Evolutionary conservation across 1,140 invertebrate genomes (phyloP).

Genomic region (Drosophila dunni): DNA sequence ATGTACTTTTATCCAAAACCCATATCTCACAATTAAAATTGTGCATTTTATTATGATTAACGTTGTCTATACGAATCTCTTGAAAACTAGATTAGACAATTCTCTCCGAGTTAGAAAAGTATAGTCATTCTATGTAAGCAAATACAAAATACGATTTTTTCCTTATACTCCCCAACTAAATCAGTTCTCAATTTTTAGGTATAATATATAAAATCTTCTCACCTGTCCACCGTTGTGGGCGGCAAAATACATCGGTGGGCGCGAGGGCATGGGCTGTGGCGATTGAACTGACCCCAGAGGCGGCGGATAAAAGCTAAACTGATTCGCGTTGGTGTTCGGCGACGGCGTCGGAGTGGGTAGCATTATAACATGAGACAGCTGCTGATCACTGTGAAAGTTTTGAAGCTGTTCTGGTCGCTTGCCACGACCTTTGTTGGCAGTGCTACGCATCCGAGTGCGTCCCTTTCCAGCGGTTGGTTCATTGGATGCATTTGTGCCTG

Average conservation of each 20-base stretch:
- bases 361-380: constrained; percentile 28
- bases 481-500: not conserved
- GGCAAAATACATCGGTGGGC: constrained; percentile 44
- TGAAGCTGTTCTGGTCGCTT: constrained; percentile 63
- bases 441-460: constrained; percentile 29
- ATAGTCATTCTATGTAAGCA: too few species aligned
- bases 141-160: too few species aligned
- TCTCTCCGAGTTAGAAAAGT: too few species aligned
- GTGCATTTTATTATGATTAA: too few species aligned
- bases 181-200: too few species aligned
- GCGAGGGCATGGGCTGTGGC: constrained; percentile 29
- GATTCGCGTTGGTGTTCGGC: constrained; percentile 51
- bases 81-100: too few species aligned
- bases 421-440: constrained; percentile 29
- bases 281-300: constrained; percentile 20
- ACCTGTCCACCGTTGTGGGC: constrained; percentile 49
- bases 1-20: too few species aligned
- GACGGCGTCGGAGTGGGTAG: constrained; percentile 63
- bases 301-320: constrained; percentile 54
- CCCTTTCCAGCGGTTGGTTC: constrained; percentile 12
- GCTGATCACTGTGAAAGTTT: constrained; percentile 37
- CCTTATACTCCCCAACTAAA: too few species aligned
- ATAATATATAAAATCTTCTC: not conserved
- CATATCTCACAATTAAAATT: too few species aligned
- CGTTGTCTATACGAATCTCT: too few species aligned